These are phyloP conservation scores for Myathropa florea DNA, from an alignment of 2,888 invertebrate species.

Conservation along the genomic window DNA sequence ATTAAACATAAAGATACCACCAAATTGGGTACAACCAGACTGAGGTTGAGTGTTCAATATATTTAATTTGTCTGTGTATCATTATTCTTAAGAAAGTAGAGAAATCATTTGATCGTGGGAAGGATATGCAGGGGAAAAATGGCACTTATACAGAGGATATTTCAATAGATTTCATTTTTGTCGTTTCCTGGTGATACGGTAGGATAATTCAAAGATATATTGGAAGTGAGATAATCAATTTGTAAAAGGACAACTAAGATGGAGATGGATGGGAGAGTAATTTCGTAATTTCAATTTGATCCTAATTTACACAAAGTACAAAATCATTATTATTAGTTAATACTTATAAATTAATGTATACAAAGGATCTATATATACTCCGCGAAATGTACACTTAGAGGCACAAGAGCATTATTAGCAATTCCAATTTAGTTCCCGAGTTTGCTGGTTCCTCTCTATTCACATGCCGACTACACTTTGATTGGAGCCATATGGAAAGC, in stretches of 20 bases:
- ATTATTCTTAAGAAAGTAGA: slow-evolving; percentile 6
- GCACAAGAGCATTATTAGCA: too few species aligned
- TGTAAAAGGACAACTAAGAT: background rate
- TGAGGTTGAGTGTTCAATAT: background rate
- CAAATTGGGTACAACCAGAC: slow-evolving; percentile 23
- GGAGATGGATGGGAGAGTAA: slow-evolving; percentile 28
- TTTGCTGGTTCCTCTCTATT: too few species aligned
- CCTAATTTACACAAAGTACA: slow-evolving; percentile 62
- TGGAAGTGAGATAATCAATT: slow-evolving; percentile 21
- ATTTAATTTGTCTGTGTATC: background rate
- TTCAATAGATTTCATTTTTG: slow-evolving; percentile 34
- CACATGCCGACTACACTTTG: too few species aligned
- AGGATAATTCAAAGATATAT: slow-evolving; percentile 30
- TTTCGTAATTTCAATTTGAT: slow-evolving; percentile 46
- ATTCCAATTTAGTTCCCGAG: too few species aligned
- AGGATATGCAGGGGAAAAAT: slow-evolving; percentile 55
- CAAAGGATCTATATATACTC: slow-evolving; percentile 31
- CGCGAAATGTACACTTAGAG: too few species aligned
- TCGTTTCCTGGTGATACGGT: slow-evolving; percentile 48
- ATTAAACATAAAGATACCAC: slow-evolving; percentile 3
- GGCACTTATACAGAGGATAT: slow-evolving; percentile 69
- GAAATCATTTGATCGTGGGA: background rate
- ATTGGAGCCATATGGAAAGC: too few species aligned
- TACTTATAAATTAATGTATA: slow-evolving; percentile 69
- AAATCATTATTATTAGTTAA: slow-evolving; percentile 60